Evolutionary conservation across 2,113 vertebrate species (phyloP).

Genomic region (Irena cyanogastra): DNA sequence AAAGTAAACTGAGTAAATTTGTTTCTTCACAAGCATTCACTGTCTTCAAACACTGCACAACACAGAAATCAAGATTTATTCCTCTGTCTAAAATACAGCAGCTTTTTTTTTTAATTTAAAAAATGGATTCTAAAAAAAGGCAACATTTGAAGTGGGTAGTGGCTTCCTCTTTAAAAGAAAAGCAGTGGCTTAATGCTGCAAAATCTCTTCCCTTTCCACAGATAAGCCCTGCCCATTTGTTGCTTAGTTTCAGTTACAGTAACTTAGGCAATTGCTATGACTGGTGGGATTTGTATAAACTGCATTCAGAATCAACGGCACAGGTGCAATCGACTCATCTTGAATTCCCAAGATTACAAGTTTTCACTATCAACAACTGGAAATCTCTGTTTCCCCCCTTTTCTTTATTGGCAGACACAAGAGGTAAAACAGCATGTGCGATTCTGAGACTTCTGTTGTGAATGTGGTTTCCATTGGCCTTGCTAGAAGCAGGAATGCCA

Average conservation of each 20-base stretch:
- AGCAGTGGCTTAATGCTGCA: background rate
- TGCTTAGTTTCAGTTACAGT: background rate
- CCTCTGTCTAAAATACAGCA: background rate
- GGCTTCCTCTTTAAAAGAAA: background rate
- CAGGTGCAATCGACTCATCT: background rate
- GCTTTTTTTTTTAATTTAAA: background rate
- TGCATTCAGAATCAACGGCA: background rate
- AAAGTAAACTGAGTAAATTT: background rate
- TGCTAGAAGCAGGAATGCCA: background rate
- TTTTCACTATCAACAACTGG: background rate
- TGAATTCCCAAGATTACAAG: background rate
- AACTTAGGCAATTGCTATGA: background rate
- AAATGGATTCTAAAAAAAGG: background rate
- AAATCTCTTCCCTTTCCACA: background rate
- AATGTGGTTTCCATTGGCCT: background rate
- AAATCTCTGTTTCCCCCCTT: background rate
- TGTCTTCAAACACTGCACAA: background rate
- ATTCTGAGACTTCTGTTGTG: background rate
- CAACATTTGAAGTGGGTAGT: background rate
- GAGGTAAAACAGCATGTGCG: accelerated
- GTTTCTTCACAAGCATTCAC: background rate
- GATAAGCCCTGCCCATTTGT: background rate
- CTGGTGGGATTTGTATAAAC: background rate
- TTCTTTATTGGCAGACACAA: background rate
- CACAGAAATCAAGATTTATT: background rate